phyloP scores from a whole-genome alignment of 2,888 invertebrate genomes.

The Drosophila rellima region DNA sequence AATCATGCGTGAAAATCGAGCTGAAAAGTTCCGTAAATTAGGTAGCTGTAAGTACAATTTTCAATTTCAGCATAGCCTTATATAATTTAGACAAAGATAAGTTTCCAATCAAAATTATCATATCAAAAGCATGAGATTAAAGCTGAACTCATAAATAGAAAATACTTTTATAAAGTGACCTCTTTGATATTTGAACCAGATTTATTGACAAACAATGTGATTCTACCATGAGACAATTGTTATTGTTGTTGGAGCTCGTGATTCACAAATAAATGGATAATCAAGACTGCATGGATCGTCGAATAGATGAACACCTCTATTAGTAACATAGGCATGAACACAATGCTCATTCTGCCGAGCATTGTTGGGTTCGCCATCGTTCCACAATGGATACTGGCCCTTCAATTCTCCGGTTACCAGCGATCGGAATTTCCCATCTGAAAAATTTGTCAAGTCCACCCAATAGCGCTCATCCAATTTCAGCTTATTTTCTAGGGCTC shows the following conservation, averaged over 20 bases:
- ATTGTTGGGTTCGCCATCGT: slow-evolving; percentile 1
- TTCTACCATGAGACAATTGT: background rate
- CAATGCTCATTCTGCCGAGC: background rate
- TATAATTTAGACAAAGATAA: background rate
- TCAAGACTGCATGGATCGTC: background rate
- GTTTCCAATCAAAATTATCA: background rate
- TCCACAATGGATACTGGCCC: background rate
- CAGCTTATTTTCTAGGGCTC: background rate
- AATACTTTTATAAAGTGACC: background rate
- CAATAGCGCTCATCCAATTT: background rate
- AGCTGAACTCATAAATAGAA: background rate
- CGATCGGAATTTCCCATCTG: background rate
- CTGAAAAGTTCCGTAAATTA: slow-evolving; percentile 15
- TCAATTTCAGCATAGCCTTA: background rate
- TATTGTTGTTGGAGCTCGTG: background rate
- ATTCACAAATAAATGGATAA: slow-evolving; percentile 3
- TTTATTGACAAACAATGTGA: background rate
- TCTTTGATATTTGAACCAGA: background rate
- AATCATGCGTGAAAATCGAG: slow-evolving; percentile 36
- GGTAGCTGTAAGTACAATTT: background rate
- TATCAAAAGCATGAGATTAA: background rate
- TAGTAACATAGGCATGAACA: background rate
- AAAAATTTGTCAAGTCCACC: background rate
- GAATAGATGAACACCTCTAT: background rate
- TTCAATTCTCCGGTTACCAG: background rate